Conservation (phyloP, 2,888 invertebrate genomes). For the Cremastinae sp. region DNA sequence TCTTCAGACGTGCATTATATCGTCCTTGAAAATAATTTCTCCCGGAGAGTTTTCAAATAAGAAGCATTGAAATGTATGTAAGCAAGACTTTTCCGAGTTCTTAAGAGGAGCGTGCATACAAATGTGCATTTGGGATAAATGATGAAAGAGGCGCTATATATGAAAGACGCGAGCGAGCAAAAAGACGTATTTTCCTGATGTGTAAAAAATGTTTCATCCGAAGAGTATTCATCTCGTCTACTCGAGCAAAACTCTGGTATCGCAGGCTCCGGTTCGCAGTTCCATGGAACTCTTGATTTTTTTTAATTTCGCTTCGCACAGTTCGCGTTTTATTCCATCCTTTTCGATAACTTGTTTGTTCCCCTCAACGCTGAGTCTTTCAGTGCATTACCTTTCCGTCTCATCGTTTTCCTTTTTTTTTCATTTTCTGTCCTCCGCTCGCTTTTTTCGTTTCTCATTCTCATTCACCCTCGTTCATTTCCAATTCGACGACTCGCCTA, state of each 20-base stretch:
- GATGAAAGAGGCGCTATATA: conserved; percentile 29
- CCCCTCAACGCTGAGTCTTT: conserved; percentile 21
- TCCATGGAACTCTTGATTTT: conserved; percentile 31
- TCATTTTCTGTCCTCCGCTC: conserved; percentile 4
- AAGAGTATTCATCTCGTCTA: conserved; percentile 44
- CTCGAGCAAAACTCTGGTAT: conserved; percentile 49
- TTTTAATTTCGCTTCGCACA: conserved; percentile 14
- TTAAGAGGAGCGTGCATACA: conserved; percentile 4
- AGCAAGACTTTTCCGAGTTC: conserved; percentile 28
- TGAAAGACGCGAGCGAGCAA: conserved; percentile 9
- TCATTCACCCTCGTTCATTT: conserved; percentile 27
- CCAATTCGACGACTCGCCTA: conserved; percentile 20
- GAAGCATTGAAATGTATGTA: conserved; percentile 11
- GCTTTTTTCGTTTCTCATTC: conserved; percentile 20
- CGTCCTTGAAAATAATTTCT: no score
- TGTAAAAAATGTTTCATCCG: conserved; percentile 33
- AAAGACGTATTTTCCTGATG: conserved; percentile 10
- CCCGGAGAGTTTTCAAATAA: no score
- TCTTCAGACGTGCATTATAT: no score
- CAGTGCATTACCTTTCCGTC: conserved; percentile 47
- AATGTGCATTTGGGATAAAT: neutral
- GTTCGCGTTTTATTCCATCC: conserved; percentile 24
- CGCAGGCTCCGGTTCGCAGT: conserved; percentile 31
- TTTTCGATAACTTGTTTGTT: conserved; percentile 47
- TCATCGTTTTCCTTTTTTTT: conserved; percentile 26